Conservation (phyloP, 2,888 invertebrate species). For the Odontocolon sp. region DNA sequence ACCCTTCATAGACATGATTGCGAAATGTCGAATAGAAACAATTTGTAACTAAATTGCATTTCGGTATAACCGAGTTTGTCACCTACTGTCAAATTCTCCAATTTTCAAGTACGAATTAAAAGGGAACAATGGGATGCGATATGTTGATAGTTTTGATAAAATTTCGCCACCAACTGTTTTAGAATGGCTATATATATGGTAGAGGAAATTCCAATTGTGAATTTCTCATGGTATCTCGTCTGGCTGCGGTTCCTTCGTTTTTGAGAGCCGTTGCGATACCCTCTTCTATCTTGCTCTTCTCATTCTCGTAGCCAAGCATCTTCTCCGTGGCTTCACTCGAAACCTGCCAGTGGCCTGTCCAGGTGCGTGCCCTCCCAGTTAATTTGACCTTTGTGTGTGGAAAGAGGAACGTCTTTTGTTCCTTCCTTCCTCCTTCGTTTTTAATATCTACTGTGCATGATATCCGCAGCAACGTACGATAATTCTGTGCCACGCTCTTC, state of each 20-base stretch:
- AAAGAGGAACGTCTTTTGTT: conserved; percentile 55
- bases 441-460: background rate
- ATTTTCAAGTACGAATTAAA: too few species aligned
- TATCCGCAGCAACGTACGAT: background rate
- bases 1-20: too few species aligned
- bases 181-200: too few species aligned
- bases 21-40: too few species aligned
- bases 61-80: too few species aligned
- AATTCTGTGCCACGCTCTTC: conserved; percentile 9
- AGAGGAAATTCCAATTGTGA: too few species aligned
- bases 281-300: conserved; percentile 39
- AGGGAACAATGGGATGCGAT: too few species aligned
- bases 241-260: background rate
- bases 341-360: conserved; percentile 66
- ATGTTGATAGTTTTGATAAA: too few species aligned
- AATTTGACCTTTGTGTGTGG: conserved; percentile 55
- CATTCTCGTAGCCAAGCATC: conserved; percentile 41
- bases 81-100: too few species aligned
- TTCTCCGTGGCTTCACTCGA: conserved; percentile 51
- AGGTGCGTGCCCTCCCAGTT: conserved; percentile 68
- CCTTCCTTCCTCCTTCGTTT: conserved; percentile 53
- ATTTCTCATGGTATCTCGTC: background rate
- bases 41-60: too few species aligned
- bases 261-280: conserved; percentile 55
- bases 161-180: too few species aligned